Evolutionary conservation across 2,797 vertebrate species (phyloP), one percentile per base, ranked within the genome.

Genomic region (Phoeniculus purpureus): DNA sequence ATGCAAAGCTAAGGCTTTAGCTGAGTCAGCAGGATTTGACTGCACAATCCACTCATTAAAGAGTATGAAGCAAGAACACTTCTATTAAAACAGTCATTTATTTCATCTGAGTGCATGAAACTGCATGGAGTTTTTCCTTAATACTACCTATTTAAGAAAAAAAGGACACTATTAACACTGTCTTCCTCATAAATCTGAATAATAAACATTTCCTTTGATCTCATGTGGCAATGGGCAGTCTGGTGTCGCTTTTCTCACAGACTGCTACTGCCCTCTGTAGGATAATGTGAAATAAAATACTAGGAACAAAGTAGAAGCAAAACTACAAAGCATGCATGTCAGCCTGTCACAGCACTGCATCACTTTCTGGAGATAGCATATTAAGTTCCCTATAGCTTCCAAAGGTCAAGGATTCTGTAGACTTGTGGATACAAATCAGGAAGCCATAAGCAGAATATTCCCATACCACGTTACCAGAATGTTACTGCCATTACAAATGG

Each of bases 251-350:
- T 61, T 94, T 68, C 81, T 65, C 56, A 78, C 34, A 91, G 93
- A 47, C 15, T n/a, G 92, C 85, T 97, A 60, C 93, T 94, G 96
- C 96, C 95, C 92, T 87, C 96, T 96, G 79, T 92, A 96, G 95
- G 96, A 79, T 58, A 90, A 70, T 61, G 79, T 83, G 19, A 75
- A 78, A 47, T 56, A 50, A 85, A 85, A 45, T 60, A 60, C n/a
- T 37, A 82, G 34, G 79, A 65, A 72, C 14, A 50, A 70, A 84
- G 27, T 1, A 37, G 23, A 77, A 84, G 31, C 12, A 76, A 40
- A 48, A 29, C 3, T 7, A 23, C 43, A 58, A 70, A 27, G 12
- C 29, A 91, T 68, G 23, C 7, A 15, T 2, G 7, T 47, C 64
- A 70, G 43, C 27, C 37, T 60, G 29, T 14, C 59, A 56, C 37